Base-by-base conservation (phyloP, 2,113 vertebrate genomes). In the Cyprinodon tularosa region DNA sequence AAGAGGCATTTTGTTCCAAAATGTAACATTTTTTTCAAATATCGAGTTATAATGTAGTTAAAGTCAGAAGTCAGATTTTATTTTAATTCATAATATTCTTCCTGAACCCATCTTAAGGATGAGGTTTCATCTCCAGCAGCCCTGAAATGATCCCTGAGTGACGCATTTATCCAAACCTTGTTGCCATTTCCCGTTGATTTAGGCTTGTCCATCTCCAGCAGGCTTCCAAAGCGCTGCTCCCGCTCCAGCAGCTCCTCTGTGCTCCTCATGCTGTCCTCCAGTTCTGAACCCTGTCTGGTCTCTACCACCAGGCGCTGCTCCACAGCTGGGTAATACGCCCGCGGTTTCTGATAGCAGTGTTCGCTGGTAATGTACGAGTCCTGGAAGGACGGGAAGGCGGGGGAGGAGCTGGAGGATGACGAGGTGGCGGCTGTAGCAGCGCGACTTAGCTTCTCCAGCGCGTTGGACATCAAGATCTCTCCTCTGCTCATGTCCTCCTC, bases 281-380 rank as follows among this genome's bases (percentile, higher is more conserved):
- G 90, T 71, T 96, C 94, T 0, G 96, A 93, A 29, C 89, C 95
- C 68, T 95, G 94, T 63, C 96, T 87, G 0, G 97, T 98, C 90
- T 98, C 97, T 85, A 98, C 97, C 59, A 98, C 96, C 87, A 98
- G 86, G 77, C 96, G 95, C 93, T 97, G 97, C 92, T 98, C 97
- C 84, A 97, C 94, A 0, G 97, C 97, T 4, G 97, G 96, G 82
- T 98, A 97, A 75, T 98, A 97, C 1, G 96, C 95, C 7, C 96
- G 94, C 3, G 98, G 98, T 72, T 99, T 99, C 94, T 99, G 97
- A 92, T 99, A 99, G 93, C 98, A 99, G 90, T 99, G 98, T 81
- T 99, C 98, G 40, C 96, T 99, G 3, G 93, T 96, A 73, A 99
- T 99, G 77, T 99, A 99, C 0, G 96, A 98, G 80, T 97, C 96